phyloP scores from a whole-genome alignment of 2,797 vertebrate species.

The Enteromius argenteus region DNA sequence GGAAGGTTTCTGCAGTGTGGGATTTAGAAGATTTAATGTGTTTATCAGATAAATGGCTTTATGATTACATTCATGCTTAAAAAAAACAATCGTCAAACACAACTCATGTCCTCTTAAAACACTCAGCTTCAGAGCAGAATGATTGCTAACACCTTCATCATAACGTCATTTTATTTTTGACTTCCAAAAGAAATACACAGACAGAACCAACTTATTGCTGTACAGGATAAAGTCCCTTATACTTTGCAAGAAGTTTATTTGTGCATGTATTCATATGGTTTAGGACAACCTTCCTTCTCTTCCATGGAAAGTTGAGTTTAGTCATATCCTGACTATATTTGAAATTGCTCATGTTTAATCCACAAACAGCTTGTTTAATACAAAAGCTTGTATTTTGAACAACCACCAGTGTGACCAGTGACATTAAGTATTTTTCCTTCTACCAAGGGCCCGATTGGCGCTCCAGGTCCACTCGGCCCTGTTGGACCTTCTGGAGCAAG shows the following conservation, averaged over 20 bases:
- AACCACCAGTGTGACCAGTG: background rate
- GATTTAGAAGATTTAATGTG: background rate
- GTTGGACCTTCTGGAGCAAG: constrained; percentile 89
- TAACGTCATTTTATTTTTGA: constrained; percentile 16
- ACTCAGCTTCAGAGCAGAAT: background rate
- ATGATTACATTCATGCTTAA: constrained; percentile 12
- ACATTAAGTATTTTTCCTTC: constrained; percentile 62
- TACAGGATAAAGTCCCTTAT: background rate
- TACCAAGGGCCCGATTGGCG: constrained; percentile 87
- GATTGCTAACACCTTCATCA: constrained; percentile 13
- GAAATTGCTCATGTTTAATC: constrained; percentile 16
- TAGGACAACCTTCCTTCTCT: background rate
- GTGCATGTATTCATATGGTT: background rate
- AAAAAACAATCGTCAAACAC: background rate
- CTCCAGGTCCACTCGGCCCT: constrained; percentile 89
- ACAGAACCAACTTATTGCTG: background rate
- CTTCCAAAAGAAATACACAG: constrained; percentile 35
- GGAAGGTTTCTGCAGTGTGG: background rate
- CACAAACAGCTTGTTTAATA: constrained; percentile 13
- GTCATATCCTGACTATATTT: constrained; percentile 25
- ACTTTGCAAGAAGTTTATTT: constrained; percentile 28
- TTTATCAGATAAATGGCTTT: constrained; percentile 26
- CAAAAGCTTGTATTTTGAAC: constrained; percentile 2
- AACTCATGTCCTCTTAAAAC: background rate
- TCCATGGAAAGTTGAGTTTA: constrained; percentile 16